Evolutionary conservation across 2,888 invertebrate species (phyloP), one percentile per base, ranked within the genome.

Genomic region (Lapara coniferarum): DNA sequence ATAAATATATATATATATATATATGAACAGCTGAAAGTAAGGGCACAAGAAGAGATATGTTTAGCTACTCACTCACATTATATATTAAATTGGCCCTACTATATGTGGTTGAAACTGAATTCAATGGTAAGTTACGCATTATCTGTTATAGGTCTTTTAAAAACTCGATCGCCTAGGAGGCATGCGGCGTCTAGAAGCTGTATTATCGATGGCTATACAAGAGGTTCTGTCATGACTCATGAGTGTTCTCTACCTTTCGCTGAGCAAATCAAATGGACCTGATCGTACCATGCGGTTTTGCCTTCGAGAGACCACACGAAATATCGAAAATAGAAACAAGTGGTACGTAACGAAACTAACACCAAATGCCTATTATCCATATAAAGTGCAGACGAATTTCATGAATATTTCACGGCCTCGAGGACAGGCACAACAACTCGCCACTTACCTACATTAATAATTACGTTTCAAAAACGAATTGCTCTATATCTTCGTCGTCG

Each of bases 391-490:
- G 16, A 46, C 10, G 8, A 46, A 10, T 10, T 52, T 12, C n/a
- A 53, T 51, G 51, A 13, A 13, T 10, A 51, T 51, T 19, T 0
- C 55, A 19, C 4, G 10, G 14, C 55, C 19, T 10, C 19, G 8
- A 19, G 55, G 12, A 55, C 55, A 58, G 49, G 69, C 71, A 55
- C 66, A 55, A 71, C 72, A 71, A 75, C 71, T 66, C 51, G 68
- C 69, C 72, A 86, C 88, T 89, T 78, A 90, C 90, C 89, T 90
- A 89, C 89, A 89, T 88, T 63, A 66, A 70, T 52, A 51, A 16
- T 44, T 25, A 44, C 19, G 44, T 37, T 69, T 68, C 25, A 53
- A 46, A 69, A 71, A 74, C 71, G 72, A 75, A 75, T 73, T 82
- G 80, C 75, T 49, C 25, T 63, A 19, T 63, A 49, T 49, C 19